phyloP scores from a whole-genome alignment of 2,113 vertebrate genomes.

The Pseudonaja textilis region DNA sequence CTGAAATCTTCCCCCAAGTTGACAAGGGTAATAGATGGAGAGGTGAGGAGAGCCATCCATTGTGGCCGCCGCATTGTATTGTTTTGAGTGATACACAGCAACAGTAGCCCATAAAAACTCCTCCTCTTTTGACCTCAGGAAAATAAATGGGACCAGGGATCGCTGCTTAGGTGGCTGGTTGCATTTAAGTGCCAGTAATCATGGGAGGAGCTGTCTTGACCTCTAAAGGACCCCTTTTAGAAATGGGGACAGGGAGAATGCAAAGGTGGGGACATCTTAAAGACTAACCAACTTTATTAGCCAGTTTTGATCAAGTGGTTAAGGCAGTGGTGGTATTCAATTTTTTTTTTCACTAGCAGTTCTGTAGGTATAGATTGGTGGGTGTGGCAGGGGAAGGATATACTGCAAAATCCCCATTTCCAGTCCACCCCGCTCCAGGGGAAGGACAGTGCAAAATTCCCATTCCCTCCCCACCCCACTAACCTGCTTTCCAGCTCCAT shows the following conservation, averaged over 20 bases:
- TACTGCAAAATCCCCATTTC: too few species aligned
- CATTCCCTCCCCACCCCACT: too few species aligned
- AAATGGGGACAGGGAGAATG: not conserved
- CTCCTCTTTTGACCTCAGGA: slow-evolving; percentile 83
- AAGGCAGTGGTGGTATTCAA: too few species aligned
- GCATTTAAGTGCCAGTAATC: slow-evolving; percentile 85
- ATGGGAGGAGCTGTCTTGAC: slow-evolving; percentile 70
- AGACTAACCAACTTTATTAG: not conserved
- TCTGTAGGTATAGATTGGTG: too few species aligned
- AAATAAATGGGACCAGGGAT: slow-evolving; percentile 76
- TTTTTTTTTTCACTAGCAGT: too few species aligned
- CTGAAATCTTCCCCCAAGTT: slow-evolving; percentile 66
- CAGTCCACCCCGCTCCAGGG: too few species aligned
- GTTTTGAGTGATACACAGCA: slow-evolving; percentile 79
- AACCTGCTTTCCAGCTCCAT: too few species aligned
- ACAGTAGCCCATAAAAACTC: slow-evolving; percentile 87
- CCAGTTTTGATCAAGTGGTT: not conserved
- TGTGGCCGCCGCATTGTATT: slow-evolving; percentile 67
- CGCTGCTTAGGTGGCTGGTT: slow-evolving; percentile 79
- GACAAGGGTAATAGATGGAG: slow-evolving; percentile 85
- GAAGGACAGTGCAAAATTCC: too few species aligned
- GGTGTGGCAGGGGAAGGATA: too few species aligned
- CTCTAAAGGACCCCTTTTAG: not conserved
- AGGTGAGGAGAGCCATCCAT: slow-evolving; percentile 77
- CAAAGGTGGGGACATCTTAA: not conserved